Conservation (phyloP, 2,113 vertebrate species). For the Trochalopteron elliotii region DNA sequence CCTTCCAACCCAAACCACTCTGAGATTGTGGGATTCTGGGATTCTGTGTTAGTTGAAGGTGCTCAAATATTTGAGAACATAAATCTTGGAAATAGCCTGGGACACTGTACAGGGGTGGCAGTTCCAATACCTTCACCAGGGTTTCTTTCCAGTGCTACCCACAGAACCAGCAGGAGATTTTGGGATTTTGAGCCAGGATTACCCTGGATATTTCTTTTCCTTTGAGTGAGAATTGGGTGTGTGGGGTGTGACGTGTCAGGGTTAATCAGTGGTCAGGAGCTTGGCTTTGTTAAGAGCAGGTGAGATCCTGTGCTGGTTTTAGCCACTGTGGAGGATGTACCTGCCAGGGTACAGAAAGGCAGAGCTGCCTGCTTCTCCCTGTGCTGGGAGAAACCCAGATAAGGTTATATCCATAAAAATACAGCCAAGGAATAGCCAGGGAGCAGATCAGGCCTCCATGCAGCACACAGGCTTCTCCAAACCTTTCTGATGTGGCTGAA, state of each 20-base stretch:
- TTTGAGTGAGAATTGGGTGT: background rate
- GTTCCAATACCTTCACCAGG: background rate
- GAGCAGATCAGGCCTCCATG: background rate
- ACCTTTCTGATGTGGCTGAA: background rate
- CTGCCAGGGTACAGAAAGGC: background rate
- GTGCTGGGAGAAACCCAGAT: background rate
- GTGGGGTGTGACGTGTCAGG: rapidly evolving
- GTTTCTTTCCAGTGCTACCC: background rate
- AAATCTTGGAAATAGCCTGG: background rate
- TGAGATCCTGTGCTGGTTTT: background rate
- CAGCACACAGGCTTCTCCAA: background rate
- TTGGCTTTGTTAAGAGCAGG: background rate
- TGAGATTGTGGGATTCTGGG: background rate
- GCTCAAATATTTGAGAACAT: background rate
- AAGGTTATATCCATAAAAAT: background rate
- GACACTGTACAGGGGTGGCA: background rate
- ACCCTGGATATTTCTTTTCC: background rate
- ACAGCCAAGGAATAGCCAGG: rapidly evolving
- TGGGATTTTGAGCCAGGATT: background rate
- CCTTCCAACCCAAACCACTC: background rate
- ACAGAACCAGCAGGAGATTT: background rate
- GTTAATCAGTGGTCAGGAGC: background rate
- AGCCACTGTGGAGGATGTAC: rapidly evolving
- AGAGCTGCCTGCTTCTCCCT: background rate
- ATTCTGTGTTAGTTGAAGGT: background rate